These are phyloP conservation scores for Dicrurus megarhynchus DNA, from an alignment of 2,113 vertebrate species.

Conservation along the genomic window DNA sequence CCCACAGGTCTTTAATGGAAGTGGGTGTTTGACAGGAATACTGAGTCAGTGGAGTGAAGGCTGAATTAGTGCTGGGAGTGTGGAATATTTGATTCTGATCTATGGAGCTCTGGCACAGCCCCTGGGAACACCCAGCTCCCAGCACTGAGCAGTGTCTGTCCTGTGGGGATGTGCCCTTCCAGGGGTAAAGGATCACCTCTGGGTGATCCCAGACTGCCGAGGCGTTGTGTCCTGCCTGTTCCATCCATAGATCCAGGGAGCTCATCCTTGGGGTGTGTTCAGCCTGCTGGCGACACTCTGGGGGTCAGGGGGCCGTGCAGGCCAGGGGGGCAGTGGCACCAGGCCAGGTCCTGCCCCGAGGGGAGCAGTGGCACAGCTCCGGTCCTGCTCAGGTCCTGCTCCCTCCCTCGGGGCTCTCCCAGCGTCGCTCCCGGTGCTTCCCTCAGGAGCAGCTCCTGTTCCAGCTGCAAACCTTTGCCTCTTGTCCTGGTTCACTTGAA, in stretches of 20 bases:
- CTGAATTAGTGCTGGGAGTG: constrained; percentile 51
- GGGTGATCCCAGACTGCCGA: neutral
- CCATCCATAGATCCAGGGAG: neutral
- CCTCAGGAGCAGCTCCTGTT: constrained; percentile 67
- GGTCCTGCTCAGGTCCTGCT: neutral
- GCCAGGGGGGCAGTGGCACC: neutral
- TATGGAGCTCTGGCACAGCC: neutral
- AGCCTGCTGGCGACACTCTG: neutral
- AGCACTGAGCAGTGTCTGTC: constrained; percentile 3
- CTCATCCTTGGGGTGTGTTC: neutral
- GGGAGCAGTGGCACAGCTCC: neutral
- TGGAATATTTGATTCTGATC: constrained; percentile 18
- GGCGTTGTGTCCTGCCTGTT: neutral
- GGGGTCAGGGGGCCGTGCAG: neutral
- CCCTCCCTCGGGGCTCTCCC: neutral
- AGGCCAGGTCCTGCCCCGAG: neutral
- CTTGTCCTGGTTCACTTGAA: constrained; percentile 80
- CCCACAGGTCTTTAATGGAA: constrained; percentile 35
- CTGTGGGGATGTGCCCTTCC: neutral
- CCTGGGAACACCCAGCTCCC: neutral
- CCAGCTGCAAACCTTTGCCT: constrained; percentile 70
- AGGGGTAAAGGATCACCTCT: neutral
- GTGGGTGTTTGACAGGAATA: constrained; percentile 49
- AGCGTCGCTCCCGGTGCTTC: constrained; percentile 35
- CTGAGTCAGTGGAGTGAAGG: constrained; percentile 28